Conservation (phyloP, 2,888 invertebrate species). For the Ichneumoninae sp. region DNA sequence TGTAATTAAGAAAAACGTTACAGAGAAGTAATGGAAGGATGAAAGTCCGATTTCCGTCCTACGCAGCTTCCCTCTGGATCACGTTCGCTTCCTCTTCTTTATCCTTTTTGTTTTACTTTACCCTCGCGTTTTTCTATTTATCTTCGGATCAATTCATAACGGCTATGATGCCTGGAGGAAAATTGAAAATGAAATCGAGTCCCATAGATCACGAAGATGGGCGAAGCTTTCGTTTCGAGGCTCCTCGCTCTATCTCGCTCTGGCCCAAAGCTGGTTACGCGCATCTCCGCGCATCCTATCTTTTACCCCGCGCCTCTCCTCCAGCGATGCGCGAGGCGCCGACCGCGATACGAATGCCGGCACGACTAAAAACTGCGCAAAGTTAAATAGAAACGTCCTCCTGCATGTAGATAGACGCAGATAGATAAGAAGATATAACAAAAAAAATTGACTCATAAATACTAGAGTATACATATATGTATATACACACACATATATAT, state of each 20-base stretch:
- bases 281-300: conserved; percentile 1
- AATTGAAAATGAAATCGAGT: conserved; percentile 58
- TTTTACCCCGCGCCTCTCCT: not conserved
- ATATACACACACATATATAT: not conserved
- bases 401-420: conserved; percentile 2
- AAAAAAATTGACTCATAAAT: conserved; percentile 2
- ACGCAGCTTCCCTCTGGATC: not conserved
- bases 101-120: not conserved
- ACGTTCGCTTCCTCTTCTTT: not conserved
- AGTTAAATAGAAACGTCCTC: conserved; percentile 14
- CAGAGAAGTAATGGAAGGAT: not conserved
- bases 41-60: not conserved
- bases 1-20: not conserved
- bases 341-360: not conserved
- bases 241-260: not conserved
- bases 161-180: conserved; percentile 31
- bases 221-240: conserved; percentile 31
- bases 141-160: conserved; percentile 42
- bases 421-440: conserved; percentile 2
- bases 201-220: conserved; percentile 54
- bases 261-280: not conserved
- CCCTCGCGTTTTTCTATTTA: conserved; percentile 1
- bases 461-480: not conserved
- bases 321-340: not conserved
- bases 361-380: not conserved